Conservation (phyloP, 2,888 invertebrate genomes). For the Hecatera dysodea region DNA sequence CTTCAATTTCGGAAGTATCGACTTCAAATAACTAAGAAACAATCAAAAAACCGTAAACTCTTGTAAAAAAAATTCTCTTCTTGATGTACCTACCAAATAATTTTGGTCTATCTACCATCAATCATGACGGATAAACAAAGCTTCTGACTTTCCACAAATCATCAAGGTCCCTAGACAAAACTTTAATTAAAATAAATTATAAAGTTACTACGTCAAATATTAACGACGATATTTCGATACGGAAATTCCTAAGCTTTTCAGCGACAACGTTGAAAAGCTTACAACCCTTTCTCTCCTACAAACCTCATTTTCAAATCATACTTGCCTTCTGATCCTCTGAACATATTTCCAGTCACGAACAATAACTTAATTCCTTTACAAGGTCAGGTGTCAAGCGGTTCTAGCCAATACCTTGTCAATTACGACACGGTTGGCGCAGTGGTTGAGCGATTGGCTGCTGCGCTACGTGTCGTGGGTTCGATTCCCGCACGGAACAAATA, state of each 20-base stretch:
- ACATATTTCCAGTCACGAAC: constrained; percentile 24
- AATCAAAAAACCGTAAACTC: too few relatives aligned
- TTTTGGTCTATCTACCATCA: too few relatives aligned
- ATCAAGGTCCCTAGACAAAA: background rate
- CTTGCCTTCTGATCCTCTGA: constrained; percentile 13
- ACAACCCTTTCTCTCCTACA: background rate
- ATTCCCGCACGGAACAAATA: too few relatives aligned
- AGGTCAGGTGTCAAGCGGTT: constrained; percentile 11
- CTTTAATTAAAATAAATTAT: background rate
- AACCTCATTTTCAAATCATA: constrained; percentile 11
- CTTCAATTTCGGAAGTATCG: too few relatives aligned
- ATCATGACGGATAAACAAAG: background rate
- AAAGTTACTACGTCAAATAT: background rate
- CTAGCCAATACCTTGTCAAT: constrained; percentile 13
- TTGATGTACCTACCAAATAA: too few relatives aligned
- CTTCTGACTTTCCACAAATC: background rate
- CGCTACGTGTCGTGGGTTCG: too few relatives aligned
- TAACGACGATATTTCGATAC: background rate
- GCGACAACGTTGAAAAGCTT: too few relatives aligned
- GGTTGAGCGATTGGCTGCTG: too few relatives aligned
- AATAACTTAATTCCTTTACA: constrained; percentile 2
- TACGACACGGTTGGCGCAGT: too few relatives aligned
- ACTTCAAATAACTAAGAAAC: too few relatives aligned
- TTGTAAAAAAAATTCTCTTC: too few relatives aligned
- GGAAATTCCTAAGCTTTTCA: background rate